Evolutionary conservation across 1,140 invertebrate genomes (phyloP), one percentile per base, ranked within the genome.

Genomic region (Tenebrio molitor): DNA sequence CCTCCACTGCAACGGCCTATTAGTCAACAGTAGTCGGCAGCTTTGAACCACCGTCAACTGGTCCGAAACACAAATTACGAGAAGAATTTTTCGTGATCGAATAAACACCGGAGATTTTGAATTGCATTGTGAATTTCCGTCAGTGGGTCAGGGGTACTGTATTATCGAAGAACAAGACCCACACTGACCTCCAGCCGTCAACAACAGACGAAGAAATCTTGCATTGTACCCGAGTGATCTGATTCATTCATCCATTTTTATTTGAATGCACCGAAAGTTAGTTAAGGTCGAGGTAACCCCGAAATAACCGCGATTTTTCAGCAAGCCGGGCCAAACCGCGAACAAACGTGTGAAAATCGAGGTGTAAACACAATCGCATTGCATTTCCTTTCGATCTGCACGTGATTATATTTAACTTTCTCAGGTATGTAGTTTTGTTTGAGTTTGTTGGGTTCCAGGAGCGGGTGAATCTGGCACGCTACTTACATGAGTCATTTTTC

Each of bases 121-220:
- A 8, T 29, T 29, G 25, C 25, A 29, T 29, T 29, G n/a, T n/a
- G n/a, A n/a, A 29, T 29, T 29, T 29, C 25, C 8, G 8, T 29
- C 25, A 46, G 14, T 46, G 42, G 42, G 42, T 46, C 42, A 46
- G 42, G 42, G 16, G 42, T 46, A 46, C 16, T 6, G 1, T 6
- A 41, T 17, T 46, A 46, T 46, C 42, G 6, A 15, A 3, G 10
- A 46, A 3, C 14, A 46, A 46, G 16, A 46, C 6, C 5, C 36
- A 39, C 5, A 39, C 5, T 39, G 36, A 39, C 36, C 36, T 39
- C n/a, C 4, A 4, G 29, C 4, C 29, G n/a, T n/a, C n/a, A n/a
- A 33, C 29, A 33, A 33, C 29, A 33, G 4, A 33, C 4, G 29
- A 33, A 33, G 29, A 33, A 33, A 33, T 5, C 10, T 33, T 10